These are phyloP conservation scores for Zaprionus obscuricornis DNA, from an alignment of 2,888 invertebrate species.

Conservation along the genomic window DNA sequence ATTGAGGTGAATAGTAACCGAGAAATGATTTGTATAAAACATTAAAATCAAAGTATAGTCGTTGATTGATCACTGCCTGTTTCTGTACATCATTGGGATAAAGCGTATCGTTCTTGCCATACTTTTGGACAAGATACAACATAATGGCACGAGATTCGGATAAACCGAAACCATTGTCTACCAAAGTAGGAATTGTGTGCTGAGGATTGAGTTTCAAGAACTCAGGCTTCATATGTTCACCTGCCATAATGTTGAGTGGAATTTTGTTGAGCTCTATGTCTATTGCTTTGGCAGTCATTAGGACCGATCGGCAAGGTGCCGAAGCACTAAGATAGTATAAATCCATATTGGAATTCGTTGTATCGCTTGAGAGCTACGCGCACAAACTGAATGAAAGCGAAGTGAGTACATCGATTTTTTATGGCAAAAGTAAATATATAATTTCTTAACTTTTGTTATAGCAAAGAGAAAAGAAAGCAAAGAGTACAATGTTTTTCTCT, in stretches of 20 bases:
- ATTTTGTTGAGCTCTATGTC: constrained; percentile 87
- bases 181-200: constrained; percentile 92
- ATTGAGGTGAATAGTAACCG: constrained; percentile 87
- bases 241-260: constrained; percentile 84
- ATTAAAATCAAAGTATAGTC: constrained; percentile 91
- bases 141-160: constrained; percentile 94
- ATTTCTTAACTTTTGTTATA: too few species aligned
- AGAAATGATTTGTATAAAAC: constrained; percentile 88
- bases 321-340: constrained; percentile 87
- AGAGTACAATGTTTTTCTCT: too few species aligned
- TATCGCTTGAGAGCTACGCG: neutral
- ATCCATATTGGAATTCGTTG: constrained; percentile 83
- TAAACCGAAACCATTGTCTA: constrained; percentile 90
- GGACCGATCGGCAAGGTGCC: constrained; percentile 86
- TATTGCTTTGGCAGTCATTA: constrained; percentile 87
- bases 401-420: constrained; percentile 86
- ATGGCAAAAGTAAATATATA: too few species aligned
- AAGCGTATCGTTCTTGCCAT: constrained; percentile 89
- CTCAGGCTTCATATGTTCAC: constrained; percentile 88
- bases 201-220: constrained; percentile 91
- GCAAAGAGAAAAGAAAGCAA: too few species aligned
- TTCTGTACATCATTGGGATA: constrained; percentile 90
- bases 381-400: constrained; percentile 84
- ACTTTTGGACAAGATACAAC: constrained; percentile 90
- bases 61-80: constrained; percentile 90